Conservation (phyloP, 2,113 vertebrate species). For the Lepus americanus region DNA sequence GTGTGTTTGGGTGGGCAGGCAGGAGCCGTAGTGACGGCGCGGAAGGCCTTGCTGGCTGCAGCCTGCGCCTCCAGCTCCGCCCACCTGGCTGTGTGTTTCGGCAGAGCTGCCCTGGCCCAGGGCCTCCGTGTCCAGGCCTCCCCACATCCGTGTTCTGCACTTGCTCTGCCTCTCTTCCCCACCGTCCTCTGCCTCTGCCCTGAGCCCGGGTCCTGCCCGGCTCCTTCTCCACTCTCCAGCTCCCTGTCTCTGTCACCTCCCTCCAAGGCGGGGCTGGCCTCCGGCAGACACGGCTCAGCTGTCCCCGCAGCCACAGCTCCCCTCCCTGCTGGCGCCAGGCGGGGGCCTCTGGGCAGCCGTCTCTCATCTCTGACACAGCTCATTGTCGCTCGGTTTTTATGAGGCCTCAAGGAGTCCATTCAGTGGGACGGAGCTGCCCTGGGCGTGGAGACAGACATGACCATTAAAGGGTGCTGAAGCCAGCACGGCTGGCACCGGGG, state of each 20-base stretch:
- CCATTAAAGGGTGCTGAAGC: slow-evolving; percentile 32
- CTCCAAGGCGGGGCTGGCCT: neutral
- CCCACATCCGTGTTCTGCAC: too few relatives aligned
- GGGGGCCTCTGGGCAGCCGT: neutral
- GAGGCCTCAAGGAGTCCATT: neutral
- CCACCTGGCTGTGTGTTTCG: fast-evolving
- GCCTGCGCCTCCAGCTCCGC: neutral
- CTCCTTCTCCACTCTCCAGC: neutral
- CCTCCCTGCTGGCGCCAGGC: neutral
- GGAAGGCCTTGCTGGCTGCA: neutral
- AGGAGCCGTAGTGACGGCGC: neutral
- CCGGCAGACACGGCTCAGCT: neutral
- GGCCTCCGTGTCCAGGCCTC: fast-evolving
- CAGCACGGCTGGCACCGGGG: neutral
- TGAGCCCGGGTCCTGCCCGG: fast-evolving
- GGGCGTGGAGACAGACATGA: neutral
- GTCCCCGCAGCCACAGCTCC: neutral
- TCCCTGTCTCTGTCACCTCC: neutral
- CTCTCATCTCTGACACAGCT: neutral
- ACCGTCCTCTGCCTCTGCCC: fast-evolving
- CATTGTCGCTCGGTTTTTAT: neutral
- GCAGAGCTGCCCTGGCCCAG: neutral
- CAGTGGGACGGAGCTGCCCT: neutral
- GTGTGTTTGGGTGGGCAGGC: fast-evolving
- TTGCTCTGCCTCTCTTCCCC: neutral